Evolutionary conservation across 1,140 invertebrate genomes (phyloP), one percentile per base, ranked within the genome.

Genomic region (Whitmania pigra): DNA sequence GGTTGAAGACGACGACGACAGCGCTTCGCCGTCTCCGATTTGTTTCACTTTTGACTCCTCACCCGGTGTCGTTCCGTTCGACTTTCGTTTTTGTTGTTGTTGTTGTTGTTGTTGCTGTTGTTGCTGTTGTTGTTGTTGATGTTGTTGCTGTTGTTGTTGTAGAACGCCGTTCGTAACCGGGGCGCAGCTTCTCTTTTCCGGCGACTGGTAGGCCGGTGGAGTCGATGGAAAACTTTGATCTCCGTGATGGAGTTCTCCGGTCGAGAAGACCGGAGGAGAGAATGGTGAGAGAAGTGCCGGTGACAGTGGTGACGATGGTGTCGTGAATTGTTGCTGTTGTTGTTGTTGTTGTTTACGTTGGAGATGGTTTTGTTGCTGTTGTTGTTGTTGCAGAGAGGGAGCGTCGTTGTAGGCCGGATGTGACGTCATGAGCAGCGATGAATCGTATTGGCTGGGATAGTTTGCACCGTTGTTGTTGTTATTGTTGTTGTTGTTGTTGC

Each of bases 401-500:
- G 11, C 29, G 29, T 63, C 22, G 11, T 63, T 31, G 57, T 63
- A 63, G 57, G 22, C 29, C 11, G 22, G 29, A 63, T 63, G 29
- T 22, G 57, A 31, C 57, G 22, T 25, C 57, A 63, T 63, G 22
- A 25, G 29, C 29, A 25, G 57, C 29, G 22, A 31, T 1, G 57
- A 13, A 63, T 63, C 29, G 57, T 63, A 25, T 13, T 63, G 22
- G 57, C 29, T 63, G 11, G 22, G 22, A 20, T 63, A 25, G 57
- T 63, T 63, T 6, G 22, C 29, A 5, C 29, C 29, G 74, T 22
- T 77, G 72, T 73, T 75, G 68, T 73, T 76, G 20, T 74, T 76
- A 67, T 75, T 76, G 7, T 75, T 75, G 40, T 75, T 57, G 29
- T 72, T 69, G 67, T 75, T 63, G 15, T 63, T 63, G 20, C 22